Conservation (phyloP, 2,888 invertebrate species). For the Plagodis dolabraria region DNA sequence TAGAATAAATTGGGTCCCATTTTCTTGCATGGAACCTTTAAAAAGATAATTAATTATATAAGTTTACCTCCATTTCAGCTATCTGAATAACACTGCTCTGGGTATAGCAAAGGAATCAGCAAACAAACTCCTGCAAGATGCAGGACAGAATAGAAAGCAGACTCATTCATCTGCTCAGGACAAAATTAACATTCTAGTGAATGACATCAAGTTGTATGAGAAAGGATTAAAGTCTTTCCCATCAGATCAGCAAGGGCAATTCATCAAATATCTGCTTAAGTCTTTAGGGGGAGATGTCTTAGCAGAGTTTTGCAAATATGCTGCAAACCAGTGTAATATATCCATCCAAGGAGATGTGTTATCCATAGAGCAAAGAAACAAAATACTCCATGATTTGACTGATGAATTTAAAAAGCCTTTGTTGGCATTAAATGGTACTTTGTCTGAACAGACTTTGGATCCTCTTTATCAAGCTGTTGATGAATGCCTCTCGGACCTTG, state of each 20-base stretch:
- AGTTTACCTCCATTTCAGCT: conserved; percentile 61
- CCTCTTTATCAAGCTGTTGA: conserved; percentile 92
- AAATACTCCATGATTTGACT: conserved; percentile 88
- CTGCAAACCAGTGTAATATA: conserved; percentile 89
- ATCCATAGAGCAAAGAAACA: conserved; percentile 87
- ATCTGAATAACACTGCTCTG: conserved; percentile 88
- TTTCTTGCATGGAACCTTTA: no score
- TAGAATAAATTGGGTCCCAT: no score
- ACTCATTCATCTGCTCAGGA: conserved; percentile 93
- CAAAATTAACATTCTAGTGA: conserved; percentile 90
- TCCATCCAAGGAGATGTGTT: conserved; percentile 85
- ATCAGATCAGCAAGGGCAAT: conserved; percentile 86
- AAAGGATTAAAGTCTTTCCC: conserved; percentile 89
- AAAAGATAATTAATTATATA: no score
- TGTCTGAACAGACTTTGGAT: conserved; percentile 89
- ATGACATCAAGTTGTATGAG: conserved; percentile 91
- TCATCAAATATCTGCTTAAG: conserved; percentile 93
- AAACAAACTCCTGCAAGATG: conserved; percentile 89
- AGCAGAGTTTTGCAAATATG: conserved; percentile 91
- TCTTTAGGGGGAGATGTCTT: conserved; percentile 93
- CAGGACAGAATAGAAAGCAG: conserved; percentile 89
- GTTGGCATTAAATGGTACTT: conserved; percentile 87
- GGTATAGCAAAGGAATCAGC: conserved; percentile 89
- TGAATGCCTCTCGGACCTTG: conserved; percentile 87
- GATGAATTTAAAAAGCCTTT: conserved; percentile 88